Evolutionary conservation across 2,888 invertebrate genomes (phyloP), one percentile per base, ranked within the genome.

Genomic region (Elgonia sp.): DNA sequence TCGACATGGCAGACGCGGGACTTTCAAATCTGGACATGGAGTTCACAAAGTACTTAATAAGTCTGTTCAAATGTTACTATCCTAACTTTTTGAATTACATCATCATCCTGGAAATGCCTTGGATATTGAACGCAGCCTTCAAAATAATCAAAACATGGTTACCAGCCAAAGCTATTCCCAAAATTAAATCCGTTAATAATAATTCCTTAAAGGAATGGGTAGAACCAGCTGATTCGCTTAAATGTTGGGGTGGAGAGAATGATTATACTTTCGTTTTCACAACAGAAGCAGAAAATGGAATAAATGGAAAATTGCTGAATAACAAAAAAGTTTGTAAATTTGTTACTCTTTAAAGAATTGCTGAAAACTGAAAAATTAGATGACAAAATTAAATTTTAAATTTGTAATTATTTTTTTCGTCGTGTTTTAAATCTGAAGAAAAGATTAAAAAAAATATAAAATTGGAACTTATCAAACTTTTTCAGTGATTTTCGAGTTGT

Each of bases 11-110:
- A 50, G 97, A 97, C 29, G 97, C 98, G 88, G 98, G 99, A 0
- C 92, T 99, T 1, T 96, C 97, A 10, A 98, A 98, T 92, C 96
- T 99, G 96, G 99, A 99, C 93, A 97, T 99, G 97, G 99, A 99
- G 40, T 96, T 98, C 84, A 97, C 97, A 0, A 98, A 97, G 93
- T 98, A 97, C 93, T 95, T 99, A 88, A 98, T 99, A 89, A 96
- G 96, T 29, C 95, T 98, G 29, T 98, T 99, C 93, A 98, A 98
- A 94, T 95, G 96, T 21, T 98, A 98, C 93, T 99, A 98, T 94
- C 99, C 99, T 0, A 96, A 96, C 94, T 97, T 97, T 92, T 95
- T 98, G 88, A 98, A 98, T 92, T 98, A 98, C 93, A 98, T 99
- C 90, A 95, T 99, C 50, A 97, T 99, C 77, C 98, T 96, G 94